Base-by-base conservation (phyloP, 2,113 vertebrate species). In the Oceanodroma tethys region DNA sequence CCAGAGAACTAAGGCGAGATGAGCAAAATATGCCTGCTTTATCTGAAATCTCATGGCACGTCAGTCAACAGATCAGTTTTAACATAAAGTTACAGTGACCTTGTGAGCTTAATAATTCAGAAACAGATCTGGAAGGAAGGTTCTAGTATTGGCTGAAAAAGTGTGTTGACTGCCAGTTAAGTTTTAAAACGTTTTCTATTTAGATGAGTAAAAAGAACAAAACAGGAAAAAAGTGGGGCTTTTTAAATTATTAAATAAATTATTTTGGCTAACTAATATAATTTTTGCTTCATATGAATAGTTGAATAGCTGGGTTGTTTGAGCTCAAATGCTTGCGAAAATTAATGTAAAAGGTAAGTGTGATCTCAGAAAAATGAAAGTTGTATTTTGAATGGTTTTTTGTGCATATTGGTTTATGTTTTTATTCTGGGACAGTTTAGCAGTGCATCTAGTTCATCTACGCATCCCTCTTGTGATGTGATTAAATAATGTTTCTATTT, bases 151-250 rank as follows among this genome's bases (percentile, higher is more conserved):
- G 30, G 14, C 32, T 88, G 29, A 6, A 74, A 58, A 56, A 20
- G 2, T 18, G 3, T 27, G 5, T 45, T 76, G 26, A 16, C 8
- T 65, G 22, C 17, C 59, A 74, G 6, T 45, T 47, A 62, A 60
- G 2, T 45, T 79, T 90, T 72, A 48, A 62, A 52, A 23, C 5
- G 5, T 38, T 81, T 91, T 59, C 30, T 81, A 4, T 56, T 87
- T 42, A 85, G 29, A 18, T 58, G 19, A 45, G 7, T 32, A 23
- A 45, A 45, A 71, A 66, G 29, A 68, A 12, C 9, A 86, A 80
- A 68, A 25, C 0, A 10, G 27, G 19, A 14, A 32, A 38, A 62
- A 56, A 27, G 23, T 48, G 4, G 3, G 2, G 2, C 1, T 4
- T 43, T 55, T 53, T 22, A 7, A 25, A 50, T 13, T 70, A 45